Evolutionary conservation across 1,140 invertebrate genomes (phyloP), one percentile per base, ranked within the genome.

Genomic region (Drosophila pruinosa): DNA sequence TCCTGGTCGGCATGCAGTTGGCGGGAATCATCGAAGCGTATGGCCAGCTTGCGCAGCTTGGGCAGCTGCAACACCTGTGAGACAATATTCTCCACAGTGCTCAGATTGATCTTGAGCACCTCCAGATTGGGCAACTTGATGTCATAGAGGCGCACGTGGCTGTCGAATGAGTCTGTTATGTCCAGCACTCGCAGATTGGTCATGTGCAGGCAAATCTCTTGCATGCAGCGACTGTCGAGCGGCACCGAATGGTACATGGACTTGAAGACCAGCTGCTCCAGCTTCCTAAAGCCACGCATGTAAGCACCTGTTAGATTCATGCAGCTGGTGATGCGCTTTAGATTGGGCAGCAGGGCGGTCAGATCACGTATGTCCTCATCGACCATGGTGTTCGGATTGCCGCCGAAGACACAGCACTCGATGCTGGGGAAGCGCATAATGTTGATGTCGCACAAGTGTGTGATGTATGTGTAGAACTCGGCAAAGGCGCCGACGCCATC

Each of bases 81-180:
- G 0, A 88, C 4, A 24, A 88, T 88, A 28, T 31, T 21, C 15
- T 88, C 82, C 10, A 82, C 64, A 2, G 28, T 89, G 52, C 71
- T 88, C 38, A 88, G 64, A 45, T 88, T 88, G 38, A 88, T 78
- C 28, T 78, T 88, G 5, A 88, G 72, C 4, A 88, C 82, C 31
- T 88, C 82, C 36, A 88, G 57, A 0, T 82, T 75, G 8, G 82
- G 82, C 43, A 88, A 31, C 22, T 88, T 68, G n/a, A 88, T 88
- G 31, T 75, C 82, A 1, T 71, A 10, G 2, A 88, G 45, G 0
- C 78, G 48, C 0, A 88, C 63, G 6, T 31, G 28, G 43, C 82
- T 88, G 28, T 88, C 82, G 10, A 88, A 88, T 8, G 73, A 77
- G 21, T 88, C 82, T 15, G 71, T 88, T 8, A 88, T 88, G 36